Evolutionary conservation across 2,797 vertebrate species (phyloP).

Genomic region (Bovichtus diacanthus): DNA sequence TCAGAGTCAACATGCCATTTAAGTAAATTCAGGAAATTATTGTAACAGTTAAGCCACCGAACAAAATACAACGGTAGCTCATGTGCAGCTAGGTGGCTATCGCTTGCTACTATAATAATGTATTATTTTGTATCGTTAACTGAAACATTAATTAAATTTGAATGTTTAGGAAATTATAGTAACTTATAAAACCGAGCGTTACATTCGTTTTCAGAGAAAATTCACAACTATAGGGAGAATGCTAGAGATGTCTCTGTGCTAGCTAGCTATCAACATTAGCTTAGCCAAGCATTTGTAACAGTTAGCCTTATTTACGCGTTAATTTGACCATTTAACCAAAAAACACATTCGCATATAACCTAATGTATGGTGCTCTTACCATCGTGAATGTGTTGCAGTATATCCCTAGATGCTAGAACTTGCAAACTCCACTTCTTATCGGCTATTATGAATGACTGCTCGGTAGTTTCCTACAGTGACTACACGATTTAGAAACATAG

Average conservation of each 20-base stretch:
- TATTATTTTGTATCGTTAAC: not conserved
- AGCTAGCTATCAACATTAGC: slow-evolving; percentile 41
- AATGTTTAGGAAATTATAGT: rapidly evolving
- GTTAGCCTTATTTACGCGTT: not conserved
- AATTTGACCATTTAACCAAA: not conserved
- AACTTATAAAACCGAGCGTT: not conserved
- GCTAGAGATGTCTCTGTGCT: not conserved
- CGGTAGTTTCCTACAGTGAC: slow-evolving; percentile 73
- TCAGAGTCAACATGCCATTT: not conserved
- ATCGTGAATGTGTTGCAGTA: slow-evolving; percentile 57
- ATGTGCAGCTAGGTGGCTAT: not conserved
- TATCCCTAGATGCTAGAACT: not conserved
- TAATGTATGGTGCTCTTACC: slow-evolving; percentile 67
- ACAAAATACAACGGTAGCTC: slow-evolving; percentile 5
- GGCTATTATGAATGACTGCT: not conserved
- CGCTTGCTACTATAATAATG: rapidly evolving
- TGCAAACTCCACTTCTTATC: not conserved
- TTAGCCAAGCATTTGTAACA: not conserved
- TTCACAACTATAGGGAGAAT: not conserved
- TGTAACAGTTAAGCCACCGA: too few relatives aligned
- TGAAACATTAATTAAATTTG: rapidly evolving
- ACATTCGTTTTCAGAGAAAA: not conserved
- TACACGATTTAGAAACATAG: slow-evolving; percentile 82
- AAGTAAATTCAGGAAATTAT: not conserved
- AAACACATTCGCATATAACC: rapidly evolving